Evolutionary conservation across 2,888 invertebrate genomes (phyloP).

Genomic region (Eledona agricola): DNA sequence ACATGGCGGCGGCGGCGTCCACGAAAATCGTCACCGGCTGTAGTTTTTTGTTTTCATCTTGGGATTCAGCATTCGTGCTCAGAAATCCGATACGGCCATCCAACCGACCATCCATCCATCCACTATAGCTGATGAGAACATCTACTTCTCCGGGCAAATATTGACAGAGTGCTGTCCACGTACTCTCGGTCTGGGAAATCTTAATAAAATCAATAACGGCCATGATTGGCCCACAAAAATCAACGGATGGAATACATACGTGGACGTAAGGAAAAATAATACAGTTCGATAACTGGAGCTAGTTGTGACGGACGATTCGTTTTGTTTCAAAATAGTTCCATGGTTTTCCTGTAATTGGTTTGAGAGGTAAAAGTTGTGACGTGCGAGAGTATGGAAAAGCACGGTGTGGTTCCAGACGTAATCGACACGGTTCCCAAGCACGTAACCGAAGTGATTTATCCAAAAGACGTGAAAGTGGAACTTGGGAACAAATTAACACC

Average conservation of each 20-base stretch:
- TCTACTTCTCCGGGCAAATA: slow-evolving; percentile 75
- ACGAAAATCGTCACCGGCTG: slow-evolving; percentile 2
- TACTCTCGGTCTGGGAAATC: slow-evolving; percentile 57
- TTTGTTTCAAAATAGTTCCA: no score
- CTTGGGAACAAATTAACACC: slow-evolving; percentile 77
- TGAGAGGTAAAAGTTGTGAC: neutral
- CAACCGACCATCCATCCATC: slow-evolving; percentile 50
- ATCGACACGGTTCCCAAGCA: slow-evolving; percentile 69
- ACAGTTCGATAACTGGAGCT: neutral
- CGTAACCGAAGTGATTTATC: slow-evolving; percentile 65
- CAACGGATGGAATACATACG: slow-evolving; percentile 29
- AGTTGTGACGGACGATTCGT: no score
- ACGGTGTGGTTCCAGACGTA: slow-evolving; percentile 75
- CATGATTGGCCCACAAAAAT: slow-evolving; percentile 51
- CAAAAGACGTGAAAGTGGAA: slow-evolving; percentile 64
- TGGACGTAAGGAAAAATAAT: neutral
- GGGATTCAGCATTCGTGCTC: slow-evolving; percentile 30
- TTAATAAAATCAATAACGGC: slow-evolving; percentile 59
- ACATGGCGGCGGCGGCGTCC: neutral
- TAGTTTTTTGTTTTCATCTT: slow-evolving; percentile 21
- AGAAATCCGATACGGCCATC: slow-evolving; percentile 41
- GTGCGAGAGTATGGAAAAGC: slow-evolving; percentile 54
- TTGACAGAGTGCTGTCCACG: slow-evolving; percentile 66
- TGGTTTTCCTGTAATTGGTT: no score
- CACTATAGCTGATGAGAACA: slow-evolving; percentile 64